Conservation (phyloP, 2,888 invertebrate species). For the Cataglyphis livida region DNA sequence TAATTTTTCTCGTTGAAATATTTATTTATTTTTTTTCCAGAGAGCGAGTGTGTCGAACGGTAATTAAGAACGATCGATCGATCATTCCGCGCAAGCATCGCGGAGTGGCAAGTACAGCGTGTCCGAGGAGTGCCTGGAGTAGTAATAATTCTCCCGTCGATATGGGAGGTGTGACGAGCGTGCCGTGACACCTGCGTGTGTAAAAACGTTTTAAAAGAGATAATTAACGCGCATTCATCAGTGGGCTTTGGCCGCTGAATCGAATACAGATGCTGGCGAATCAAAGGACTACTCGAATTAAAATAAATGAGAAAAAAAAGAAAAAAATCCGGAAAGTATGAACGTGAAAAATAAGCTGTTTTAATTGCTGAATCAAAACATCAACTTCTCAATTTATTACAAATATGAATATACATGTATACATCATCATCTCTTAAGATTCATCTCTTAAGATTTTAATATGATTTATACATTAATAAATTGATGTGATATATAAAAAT, state of each 20-base stretch:
- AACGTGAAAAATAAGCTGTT: not conserved
- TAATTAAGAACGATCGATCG: conserved; percentile 70
- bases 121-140: conserved; percentile 55
- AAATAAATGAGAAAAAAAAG: conserved; percentile 23
- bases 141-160: conserved; percentile 73
- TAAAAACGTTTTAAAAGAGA: conserved; percentile 76
- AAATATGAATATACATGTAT: not conserved
- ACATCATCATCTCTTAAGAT: not conserved
- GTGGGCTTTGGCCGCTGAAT: conserved; percentile 35
- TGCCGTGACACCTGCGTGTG: conserved; percentile 62
- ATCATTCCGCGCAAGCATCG: conserved; percentile 68
- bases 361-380: not conserved
- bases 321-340: not conserved
- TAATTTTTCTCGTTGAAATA: not conserved
- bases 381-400: not conserved
- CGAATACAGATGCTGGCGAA: conserved; percentile 41
- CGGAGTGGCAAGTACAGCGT: conserved; percentile 57
- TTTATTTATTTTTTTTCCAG: conserved; percentile 18
- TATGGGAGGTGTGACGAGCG: conserved; percentile 71
- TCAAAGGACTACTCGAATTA: conserved; percentile 49
- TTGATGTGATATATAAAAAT: not conserved
- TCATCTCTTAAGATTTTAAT: not conserved
- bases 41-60: conserved; percentile 21
- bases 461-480: not conserved
- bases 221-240: conserved; percentile 79